phyloP scores from a whole-genome alignment of 2,888 invertebrate genomes.

The Eilema caniola region DNA sequence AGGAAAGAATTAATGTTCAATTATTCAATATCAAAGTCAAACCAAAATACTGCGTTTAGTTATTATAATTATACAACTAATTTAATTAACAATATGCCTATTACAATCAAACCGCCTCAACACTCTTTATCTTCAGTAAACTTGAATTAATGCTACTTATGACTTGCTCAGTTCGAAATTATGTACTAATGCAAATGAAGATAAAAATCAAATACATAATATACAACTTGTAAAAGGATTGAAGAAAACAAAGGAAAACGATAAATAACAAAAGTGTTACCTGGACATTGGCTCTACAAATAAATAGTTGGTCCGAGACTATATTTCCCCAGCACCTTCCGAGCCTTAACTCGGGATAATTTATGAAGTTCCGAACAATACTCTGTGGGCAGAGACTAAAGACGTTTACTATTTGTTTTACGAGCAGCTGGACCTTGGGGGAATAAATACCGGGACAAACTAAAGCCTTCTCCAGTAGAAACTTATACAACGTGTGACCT shows the following conservation, averaged over 20 bases:
- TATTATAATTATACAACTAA: background rate
- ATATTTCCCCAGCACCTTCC: slow-evolving; percentile 23
- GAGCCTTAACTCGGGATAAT: slow-evolving; percentile 27
- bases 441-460: slow-evolving; percentile 38
- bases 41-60: background rate
- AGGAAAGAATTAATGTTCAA: too few species aligned
- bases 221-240: background rate
- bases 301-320: slow-evolving; percentile 15
- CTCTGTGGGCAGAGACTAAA: slow-evolving; percentile 39
- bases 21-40: background rate
- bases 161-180: background rate
- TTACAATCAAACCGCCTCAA: background rate
- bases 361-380: slow-evolving; percentile 49
- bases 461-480: background rate
- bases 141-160: background rate
- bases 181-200: background rate
- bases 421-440: slow-evolving; percentile 48
- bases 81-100: background rate
- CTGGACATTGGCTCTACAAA: background rate
- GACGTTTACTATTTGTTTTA: slow-evolving; percentile 61
- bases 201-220: background rate
- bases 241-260: background rate
- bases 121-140: background rate
- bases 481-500: background rate
- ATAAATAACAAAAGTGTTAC: background rate